Evolutionary conservation across 2,888 invertebrate genomes (phyloP), one percentile per base, ranked within the genome.

Genomic region (Ormia ochracea): DNA sequence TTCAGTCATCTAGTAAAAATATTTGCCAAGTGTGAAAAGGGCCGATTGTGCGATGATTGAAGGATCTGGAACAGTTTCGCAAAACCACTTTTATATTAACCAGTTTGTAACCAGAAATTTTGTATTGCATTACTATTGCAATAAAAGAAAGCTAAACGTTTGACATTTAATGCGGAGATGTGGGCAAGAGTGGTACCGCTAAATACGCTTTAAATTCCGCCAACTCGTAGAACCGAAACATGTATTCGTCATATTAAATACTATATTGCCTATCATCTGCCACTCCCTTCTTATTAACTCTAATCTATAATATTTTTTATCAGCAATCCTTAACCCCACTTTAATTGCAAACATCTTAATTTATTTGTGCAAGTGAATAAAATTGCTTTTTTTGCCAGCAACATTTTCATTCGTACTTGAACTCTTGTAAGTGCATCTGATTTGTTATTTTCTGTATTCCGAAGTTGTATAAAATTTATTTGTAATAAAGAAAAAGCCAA

Each of bases 401-500:
- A 43, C 48, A 5, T 48, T 21, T 50, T 38, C 5, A 28, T 50
- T 41, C 41, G 43, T 72, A 63, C 72, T 72, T 72, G 72, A 63
- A 72, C 72, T 72, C 52, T 63, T 23, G 52, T 59, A 68, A 68
- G 68, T 75, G 68, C 43, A 61, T 68, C 66, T 58, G 17, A 23
- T 14, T 7, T 2, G n/a, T 50, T 5, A 23, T 23, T 14, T 36
- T 33, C 19, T 38, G 3, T 21, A 48, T 19, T 68, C 17, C 17
- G 38, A 74, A 14, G 3, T 12, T 23, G 56, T 56, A 31, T 23
- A 14, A 6, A 38, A 48, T 58, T 65, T 50, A 31, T 33, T n/a
- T 28, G 2, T 41, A 23, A 38, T 19, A 75, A 48, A 61, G 21
- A 61, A 68, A 68, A 68, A 50, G 14, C 14, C 50, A 48, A 48